Percentiles rank a stretch among this genome's conserved stretches.
Conservation (phyloP, 2,888 invertebrate genomes). For the Yponomeuta sedellus region DNA sequence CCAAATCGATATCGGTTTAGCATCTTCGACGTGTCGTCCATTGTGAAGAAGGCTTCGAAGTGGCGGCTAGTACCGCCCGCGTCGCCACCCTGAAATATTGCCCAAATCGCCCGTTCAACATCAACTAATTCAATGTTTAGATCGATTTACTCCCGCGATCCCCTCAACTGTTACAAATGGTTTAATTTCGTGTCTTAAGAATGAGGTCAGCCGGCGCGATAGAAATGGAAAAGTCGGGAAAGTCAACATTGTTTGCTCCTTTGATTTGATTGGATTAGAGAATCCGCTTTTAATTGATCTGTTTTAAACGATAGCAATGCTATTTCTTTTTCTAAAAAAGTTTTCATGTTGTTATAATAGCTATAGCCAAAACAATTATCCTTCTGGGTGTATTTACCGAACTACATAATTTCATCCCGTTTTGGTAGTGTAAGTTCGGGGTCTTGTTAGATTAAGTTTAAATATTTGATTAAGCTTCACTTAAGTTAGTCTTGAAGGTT, state of each 20-base stretch:
- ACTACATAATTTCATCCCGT: not conserved
- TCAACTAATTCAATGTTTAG: slow-evolving; percentile 69
- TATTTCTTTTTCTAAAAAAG: not conserved
- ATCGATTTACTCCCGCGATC: slow-evolving; percentile 57
- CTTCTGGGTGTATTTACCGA: not conserved
- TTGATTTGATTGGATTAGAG: not conserved
- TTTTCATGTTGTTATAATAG: too few relatives aligned
- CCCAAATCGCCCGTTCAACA: slow-evolving; percentile 64
- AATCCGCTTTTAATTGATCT: not conserved
- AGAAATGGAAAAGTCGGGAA: slow-evolving; percentile 6
- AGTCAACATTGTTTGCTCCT: not conserved
- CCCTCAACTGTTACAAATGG: slow-evolving; percentile 57
- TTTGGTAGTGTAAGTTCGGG: not conserved
- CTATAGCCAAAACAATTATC: too few relatives aligned
- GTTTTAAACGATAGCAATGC: not conserved
- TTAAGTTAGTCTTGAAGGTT: not conserved
- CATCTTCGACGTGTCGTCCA: not conserved
- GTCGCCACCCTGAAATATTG: slow-evolving; percentile 63
- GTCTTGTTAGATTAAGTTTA: slow-evolving; percentile 2
- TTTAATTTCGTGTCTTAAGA: slow-evolving; percentile 56
- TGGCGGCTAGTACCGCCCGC: slow-evolving; percentile 38
- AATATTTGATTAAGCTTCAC: not conserved
- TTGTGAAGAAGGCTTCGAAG: not conserved
- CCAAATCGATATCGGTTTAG: too few relatives aligned
- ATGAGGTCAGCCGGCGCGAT: slow-evolving; percentile 30